Percentiles rank a stretch among this genome's conserved stretches.
These are phyloP conservation scores for Enteromius mattozi DNA, from an alignment of 2,797 vertebrate species.

Conservation along the genomic window DNA sequence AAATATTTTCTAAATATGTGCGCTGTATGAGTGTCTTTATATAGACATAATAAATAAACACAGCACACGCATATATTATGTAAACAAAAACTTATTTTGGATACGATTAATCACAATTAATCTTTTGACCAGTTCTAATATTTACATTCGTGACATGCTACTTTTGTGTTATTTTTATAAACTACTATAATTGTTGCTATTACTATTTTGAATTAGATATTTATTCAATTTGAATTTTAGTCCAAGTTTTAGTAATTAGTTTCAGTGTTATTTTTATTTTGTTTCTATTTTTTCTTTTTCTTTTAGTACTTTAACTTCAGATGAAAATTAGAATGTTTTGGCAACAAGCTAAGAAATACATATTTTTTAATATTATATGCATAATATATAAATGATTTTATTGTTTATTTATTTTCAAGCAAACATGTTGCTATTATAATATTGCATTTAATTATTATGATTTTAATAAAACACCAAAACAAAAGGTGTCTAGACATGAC, in stretches of 20 bases:
- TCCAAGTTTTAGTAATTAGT: neutral
- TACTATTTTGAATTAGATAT: neutral
- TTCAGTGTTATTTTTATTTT: neutral
- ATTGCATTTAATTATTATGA: neutral
- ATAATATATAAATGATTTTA: no score
- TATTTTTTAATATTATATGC: no score
- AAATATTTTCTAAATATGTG: no score
- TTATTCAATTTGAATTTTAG: neutral
- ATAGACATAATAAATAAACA: no score
- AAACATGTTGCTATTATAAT: neutral
- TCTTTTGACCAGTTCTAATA: no score
- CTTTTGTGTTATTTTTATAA: neutral
- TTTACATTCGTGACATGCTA: no score
- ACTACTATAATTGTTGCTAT: neutral
- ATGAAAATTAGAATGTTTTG: neutral
- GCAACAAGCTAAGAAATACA: no score
- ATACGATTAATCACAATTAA: no score
- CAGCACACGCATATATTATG: no score
- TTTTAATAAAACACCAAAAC: neutral
- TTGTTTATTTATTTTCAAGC: neutral
- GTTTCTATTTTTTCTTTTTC: neutral
- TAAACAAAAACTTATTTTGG: no score
- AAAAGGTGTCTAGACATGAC: neutral
- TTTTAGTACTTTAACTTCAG: neutral
- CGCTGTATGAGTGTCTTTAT: no score